A percentile compares a stretch with the other conserved stretches of the same genome.
Conservation (phyloP, 2,113 vertebrate genomes). For the human (Homo sapiens) region GRCh38 chr2:119609001-119609500, state of each 20-base stretch:
- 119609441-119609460: not conserved
- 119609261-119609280: accelerated
- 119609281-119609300: not conserved
- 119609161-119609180: not conserved
- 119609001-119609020: not conserved
- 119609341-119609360: not conserved
- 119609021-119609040: not conserved
- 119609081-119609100: not conserved
- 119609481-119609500: not conserved
- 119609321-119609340: not conserved
- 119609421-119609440: not conserved
- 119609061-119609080: not conserved
- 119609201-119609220: not conserved
- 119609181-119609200: not conserved
- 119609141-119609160: not conserved
- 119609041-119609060: not conserved
- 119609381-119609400: not conserved
- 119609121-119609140: not conserved
- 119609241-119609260: not conserved
- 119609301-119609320: not conserved
- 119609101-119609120: no score
- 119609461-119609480: not conserved
- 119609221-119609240: not conserved
- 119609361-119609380: no score
- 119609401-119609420: not conserved